phyloP scores from a whole-genome alignment of 92 coral and sea anemone genomes.

The Ricordea florida region DNA sequence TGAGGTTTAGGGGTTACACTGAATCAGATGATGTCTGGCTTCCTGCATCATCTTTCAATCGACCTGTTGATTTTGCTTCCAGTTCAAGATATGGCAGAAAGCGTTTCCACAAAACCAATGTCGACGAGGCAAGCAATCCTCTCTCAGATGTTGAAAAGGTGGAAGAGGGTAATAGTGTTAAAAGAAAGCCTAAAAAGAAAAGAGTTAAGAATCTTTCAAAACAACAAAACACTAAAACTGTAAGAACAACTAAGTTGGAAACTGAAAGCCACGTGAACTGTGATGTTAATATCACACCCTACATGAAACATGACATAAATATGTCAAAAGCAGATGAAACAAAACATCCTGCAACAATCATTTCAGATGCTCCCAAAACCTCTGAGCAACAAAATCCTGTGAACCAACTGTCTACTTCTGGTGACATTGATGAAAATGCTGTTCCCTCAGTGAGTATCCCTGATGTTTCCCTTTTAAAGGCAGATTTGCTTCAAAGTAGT shows the following conservation, averaged over 20 bases:
- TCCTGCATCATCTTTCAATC: slow-evolving; percentile 20
- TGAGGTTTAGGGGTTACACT: slow-evolving; percentile 6
- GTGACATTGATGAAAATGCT: neutral
- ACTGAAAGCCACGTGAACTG: neutral
- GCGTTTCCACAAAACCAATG: neutral
- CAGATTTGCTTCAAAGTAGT: neutral
- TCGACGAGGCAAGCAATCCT: neutral
- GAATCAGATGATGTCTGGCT: slow-evolving; percentile 42
- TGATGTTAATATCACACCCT: neutral
- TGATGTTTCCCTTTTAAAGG: neutral
- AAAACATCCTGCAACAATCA: neutral
- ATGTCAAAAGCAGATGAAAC: neutral
- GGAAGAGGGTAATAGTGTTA: neutral
- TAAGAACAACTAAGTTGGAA: neutral
- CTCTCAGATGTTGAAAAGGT: neutral
- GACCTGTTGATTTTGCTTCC: neutral
- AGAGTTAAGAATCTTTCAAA: neutral
- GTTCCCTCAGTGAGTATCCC: neutral
- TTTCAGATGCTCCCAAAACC: neutral
- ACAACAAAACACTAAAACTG: neutral
- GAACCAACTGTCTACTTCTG: neutral
- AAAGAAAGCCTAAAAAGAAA: neutral
- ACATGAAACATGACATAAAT: neutral
- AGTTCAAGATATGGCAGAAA: slow-evolving; percentile 25
- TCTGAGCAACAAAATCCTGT: neutral